These are phyloP conservation scores for Megalopta genalis DNA, from an alignment of 1,140 invertebrate species.

Conservation along the genomic window DNA sequence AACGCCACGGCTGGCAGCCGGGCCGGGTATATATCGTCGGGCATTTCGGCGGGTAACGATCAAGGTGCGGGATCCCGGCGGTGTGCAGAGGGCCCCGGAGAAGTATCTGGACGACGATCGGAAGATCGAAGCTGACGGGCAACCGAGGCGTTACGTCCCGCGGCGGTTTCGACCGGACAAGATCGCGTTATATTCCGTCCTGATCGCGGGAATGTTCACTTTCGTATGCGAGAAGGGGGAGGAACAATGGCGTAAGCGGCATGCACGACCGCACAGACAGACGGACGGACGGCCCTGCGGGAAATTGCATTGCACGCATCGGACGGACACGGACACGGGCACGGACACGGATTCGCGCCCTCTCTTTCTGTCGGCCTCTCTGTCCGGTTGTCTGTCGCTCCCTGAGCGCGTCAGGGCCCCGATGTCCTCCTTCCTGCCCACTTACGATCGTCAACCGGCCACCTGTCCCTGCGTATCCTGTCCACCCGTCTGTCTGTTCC, in stretches of 20 bases:
- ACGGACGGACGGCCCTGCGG: constrained; percentile 61
- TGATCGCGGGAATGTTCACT: constrained; percentile 64
- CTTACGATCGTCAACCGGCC: constrained; percentile 63
- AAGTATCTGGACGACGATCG: constrained; percentile 10
- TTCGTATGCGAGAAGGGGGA: constrained; percentile 62
- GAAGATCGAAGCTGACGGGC: constrained; percentile 37
- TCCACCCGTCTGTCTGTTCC: constrained; percentile 44
- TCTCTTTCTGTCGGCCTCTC: constrained; percentile 2
- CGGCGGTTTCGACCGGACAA: constrained; percentile 47
- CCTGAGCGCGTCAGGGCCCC: constrained; percentile 51
- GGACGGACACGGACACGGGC: constrained; percentile 56
- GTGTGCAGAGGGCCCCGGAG: neutral
- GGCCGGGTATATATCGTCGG: no score
- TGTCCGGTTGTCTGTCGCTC: constrained; percentile 34
- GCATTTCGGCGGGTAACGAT: constrained; percentile 23
- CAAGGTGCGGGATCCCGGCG: constrained; percentile 4
- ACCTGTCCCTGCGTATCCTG: constrained; percentile 66
- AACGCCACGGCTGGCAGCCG: constrained; percentile 8
- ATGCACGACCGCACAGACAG: constrained; percentile 61
- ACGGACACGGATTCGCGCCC: constrained; percentile 16
- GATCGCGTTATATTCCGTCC: constrained; percentile 57
- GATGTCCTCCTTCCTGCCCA: constrained; percentile 69
- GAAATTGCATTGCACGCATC: constrained; percentile 67
- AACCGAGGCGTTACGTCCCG: constrained; percentile 8
- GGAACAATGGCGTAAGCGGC: constrained; percentile 65